Evolutionary conservation across 2,888 invertebrate species (phyloP).

Genomic region (Leptinotarsa rubiginosa): DNA sequence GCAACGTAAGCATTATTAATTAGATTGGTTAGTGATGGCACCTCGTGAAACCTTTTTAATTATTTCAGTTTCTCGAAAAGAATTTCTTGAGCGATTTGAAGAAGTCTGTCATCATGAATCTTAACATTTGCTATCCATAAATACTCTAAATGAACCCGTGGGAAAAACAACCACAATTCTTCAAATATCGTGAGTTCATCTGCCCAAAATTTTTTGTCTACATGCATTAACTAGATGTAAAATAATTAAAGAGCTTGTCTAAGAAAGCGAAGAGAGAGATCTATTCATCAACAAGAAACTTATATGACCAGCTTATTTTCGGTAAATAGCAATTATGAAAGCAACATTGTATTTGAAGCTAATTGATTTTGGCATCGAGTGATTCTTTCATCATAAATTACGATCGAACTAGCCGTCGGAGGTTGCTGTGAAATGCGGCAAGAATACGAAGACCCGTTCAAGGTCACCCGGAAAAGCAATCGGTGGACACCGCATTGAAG

Average conservation of each 20-base stretch:
- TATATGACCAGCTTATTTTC: constrained; percentile 9
- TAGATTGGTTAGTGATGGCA: too few relatives aligned
- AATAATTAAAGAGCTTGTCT: constrained; percentile 8
- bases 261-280: not conserved
- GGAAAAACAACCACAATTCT: not conserved
- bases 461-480: constrained; percentile 62
- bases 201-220: constrained; percentile 23
- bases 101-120: not conserved
- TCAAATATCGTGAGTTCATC: constrained; percentile 19
- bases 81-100: too few relatives aligned
- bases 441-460: constrained; percentile 51
- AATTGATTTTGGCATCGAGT: constrained; percentile 43
- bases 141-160: not conserved
- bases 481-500: constrained; percentile 60
- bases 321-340: constrained; percentile 28
- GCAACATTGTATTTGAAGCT: constrained; percentile 34
- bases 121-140: not conserved
- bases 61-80: not conserved
- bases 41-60: not conserved
- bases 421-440: constrained; percentile 43
- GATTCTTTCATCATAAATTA: constrained; percentile 53
- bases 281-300: constrained; percentile 22
- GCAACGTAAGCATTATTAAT: too few relatives aligned
- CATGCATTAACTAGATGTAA: constrained; percentile 3
- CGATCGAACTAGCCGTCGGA: constrained; percentile 54